phyloP scores from a whole-genome alignment of 1,140 invertebrate genomes.

The Bombus superbus region DNA sequence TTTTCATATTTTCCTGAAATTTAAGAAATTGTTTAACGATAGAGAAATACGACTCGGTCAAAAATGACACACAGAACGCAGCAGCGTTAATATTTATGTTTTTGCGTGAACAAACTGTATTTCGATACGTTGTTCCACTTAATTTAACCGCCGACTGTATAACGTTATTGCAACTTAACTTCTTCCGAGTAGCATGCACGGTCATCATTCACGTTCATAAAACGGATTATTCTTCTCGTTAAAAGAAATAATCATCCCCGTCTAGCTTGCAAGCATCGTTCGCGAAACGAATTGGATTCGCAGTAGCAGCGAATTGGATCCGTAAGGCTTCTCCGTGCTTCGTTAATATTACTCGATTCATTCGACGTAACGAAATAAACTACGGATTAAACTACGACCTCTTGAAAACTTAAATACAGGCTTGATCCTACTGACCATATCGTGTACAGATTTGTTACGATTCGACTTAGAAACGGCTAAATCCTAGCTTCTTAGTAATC shows the following conservation, averaged over 20 bases:
- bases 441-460: neutral
- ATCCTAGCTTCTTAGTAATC: slow-evolving; percentile 9
- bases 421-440: slow-evolving; percentile 12
- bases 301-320: neutral
- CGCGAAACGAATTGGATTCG: neutral
- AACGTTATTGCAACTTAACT: neutral
- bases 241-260: slow-evolving; percentile 4
- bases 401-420: neutral
- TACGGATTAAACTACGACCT: neutral
- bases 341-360: neutral
- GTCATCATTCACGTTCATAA: too few species aligned
- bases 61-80: too few species aligned
- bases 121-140: too few species aligned
- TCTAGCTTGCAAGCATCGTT: too few species aligned
- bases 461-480: too few species aligned
- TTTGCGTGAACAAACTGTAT: too few species aligned
- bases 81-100: too few species aligned
- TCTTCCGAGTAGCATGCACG: neutral
- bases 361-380: slow-evolving; percentile 2
- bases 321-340: neutral
- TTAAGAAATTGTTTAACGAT: too few species aligned
- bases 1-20: too few species aligned
- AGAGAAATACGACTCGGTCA: too few species aligned
- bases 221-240: slow-evolving; percentile 1
- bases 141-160: too few species aligned